phyloP scores from a whole-genome alignment of 2,888 invertebrate species.

The Macaria liturata region DNA sequence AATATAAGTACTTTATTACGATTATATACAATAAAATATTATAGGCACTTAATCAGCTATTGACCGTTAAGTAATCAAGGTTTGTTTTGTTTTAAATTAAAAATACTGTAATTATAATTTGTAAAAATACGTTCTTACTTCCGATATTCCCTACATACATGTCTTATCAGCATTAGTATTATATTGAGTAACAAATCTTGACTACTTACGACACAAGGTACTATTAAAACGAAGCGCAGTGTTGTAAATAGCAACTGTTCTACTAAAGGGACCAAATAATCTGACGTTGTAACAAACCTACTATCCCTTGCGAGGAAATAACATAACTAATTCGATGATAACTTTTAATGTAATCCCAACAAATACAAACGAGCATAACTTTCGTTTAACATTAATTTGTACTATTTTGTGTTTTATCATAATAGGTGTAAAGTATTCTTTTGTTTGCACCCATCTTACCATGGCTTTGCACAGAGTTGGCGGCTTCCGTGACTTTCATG shows the following conservation, averaged over 20 bases:
- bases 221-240: neutral
- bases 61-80: conserved; percentile 14
- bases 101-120: no score
- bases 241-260: conserved; percentile 31
- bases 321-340: conserved; percentile 61
- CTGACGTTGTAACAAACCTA: conserved; percentile 37
- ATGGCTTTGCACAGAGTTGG: conserved; percentile 78
- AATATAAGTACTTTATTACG: neutral
- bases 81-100: no score
- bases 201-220: no score
- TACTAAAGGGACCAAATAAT: conserved; percentile 40
- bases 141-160: no score
- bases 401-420: conserved; percentile 44
- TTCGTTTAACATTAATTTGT: conserved; percentile 31
- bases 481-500: conserved; percentile 68
- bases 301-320: conserved; percentile 42
- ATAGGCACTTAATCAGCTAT: no score
- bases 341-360: conserved; percentile 31
- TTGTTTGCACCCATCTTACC: conserved; percentile 66
- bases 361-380: conserved; percentile 36
- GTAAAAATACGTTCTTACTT: no score
- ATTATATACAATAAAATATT: no score
- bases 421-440: conserved; percentile 50
- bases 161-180: no score
- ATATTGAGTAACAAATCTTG: no score